Percentiles rank a stretch among this genome's conserved stretches.
These are phyloP conservation scores for Zaprionus taronus DNA, from an alignment of 1,140 invertebrate species.

Conservation along the genomic window DNA sequence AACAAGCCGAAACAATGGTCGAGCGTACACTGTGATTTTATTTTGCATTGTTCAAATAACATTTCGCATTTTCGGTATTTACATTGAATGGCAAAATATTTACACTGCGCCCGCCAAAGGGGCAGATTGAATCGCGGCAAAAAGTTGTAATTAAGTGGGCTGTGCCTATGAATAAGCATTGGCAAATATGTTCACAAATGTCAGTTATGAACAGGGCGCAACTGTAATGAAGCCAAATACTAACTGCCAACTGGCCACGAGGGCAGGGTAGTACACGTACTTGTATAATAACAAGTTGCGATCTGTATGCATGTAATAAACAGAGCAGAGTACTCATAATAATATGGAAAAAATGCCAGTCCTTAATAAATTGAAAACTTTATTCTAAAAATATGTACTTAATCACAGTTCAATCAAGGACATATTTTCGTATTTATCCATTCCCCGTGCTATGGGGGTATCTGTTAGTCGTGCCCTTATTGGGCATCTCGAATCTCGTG, in stretches of 20 bases:
- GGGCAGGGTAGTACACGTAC: not conserved
- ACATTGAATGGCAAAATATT: slow-evolving; percentile 51
- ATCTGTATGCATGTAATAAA: not conserved
- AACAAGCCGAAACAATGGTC: slow-evolving; percentile 58
- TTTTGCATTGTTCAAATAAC: slow-evolving; percentile 44
- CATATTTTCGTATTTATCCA: too few relatives aligned
- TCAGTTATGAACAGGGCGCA: slow-evolving; percentile 2
- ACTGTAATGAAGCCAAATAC: slow-evolving; percentile 14
- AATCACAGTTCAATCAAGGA: too few relatives aligned
- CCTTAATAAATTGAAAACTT: not conserved
- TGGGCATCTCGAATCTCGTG: too few relatives aligned
- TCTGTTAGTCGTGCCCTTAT: not conserved
- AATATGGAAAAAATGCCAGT: not conserved
- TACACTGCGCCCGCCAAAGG: slow-evolving; percentile 20
- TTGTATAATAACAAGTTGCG: not conserved
- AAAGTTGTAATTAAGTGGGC: slow-evolving; percentile 68
- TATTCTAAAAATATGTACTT: not conserved
- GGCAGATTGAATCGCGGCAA: slow-evolving; percentile 25
- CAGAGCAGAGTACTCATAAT: not conserved
- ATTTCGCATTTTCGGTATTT: slow-evolving; percentile 41
- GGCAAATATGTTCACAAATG: slow-evolving; percentile 25
- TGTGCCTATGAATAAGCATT: slow-evolving; percentile 57
- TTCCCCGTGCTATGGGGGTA: not conserved
- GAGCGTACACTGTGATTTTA: slow-evolving; percentile 55
- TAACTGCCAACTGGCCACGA: not conserved